These are phyloP conservation scores for Saguinus midas DNA, from an alignment of 2,113 vertebrate genomes.

Conservation along the genomic window DNA sequence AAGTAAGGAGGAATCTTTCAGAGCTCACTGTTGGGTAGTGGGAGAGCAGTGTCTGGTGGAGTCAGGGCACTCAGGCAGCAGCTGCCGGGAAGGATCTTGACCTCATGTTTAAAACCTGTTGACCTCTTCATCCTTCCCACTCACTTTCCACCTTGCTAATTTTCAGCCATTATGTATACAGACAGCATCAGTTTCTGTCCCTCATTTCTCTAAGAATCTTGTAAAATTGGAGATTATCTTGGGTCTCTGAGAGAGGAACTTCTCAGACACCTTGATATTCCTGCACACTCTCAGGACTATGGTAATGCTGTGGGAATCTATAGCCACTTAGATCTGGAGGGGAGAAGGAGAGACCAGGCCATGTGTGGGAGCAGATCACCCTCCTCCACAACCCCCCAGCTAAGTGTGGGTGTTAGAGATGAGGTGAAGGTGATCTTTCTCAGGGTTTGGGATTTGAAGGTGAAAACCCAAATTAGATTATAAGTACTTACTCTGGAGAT, in stretches of 20 bases:
- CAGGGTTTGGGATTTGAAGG: not conserved
- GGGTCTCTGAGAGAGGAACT: not conserved
- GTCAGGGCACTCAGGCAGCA: not conserved
- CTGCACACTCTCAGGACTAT: rapidly evolving
- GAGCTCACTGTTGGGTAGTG: not conserved
- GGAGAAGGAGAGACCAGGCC: not conserved
- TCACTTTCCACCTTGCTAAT: not conserved
- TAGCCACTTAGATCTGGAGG: not conserved
- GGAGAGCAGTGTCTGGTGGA: not conserved
- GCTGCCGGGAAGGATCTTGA: rapidly evolving
- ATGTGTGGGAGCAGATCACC: not conserved
- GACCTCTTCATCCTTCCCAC: not conserved
- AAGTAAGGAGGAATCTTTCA: not conserved
- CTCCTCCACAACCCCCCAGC: not conserved
- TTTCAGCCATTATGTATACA: not conserved
- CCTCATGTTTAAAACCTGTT: not conserved
- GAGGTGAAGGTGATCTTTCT: not conserved
- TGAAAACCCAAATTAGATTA: not conserved
- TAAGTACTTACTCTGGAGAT: not conserved
- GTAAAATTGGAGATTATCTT: not conserved
- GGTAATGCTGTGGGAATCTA: not conserved
- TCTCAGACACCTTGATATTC: not conserved
- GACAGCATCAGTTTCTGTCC: not conserved
- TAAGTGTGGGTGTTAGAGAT: not conserved
- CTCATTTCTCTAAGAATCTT: not conserved